phyloP scores from a whole-genome alignment of 2,888 invertebrate genomes.

The Chironomus riparius region DNA sequence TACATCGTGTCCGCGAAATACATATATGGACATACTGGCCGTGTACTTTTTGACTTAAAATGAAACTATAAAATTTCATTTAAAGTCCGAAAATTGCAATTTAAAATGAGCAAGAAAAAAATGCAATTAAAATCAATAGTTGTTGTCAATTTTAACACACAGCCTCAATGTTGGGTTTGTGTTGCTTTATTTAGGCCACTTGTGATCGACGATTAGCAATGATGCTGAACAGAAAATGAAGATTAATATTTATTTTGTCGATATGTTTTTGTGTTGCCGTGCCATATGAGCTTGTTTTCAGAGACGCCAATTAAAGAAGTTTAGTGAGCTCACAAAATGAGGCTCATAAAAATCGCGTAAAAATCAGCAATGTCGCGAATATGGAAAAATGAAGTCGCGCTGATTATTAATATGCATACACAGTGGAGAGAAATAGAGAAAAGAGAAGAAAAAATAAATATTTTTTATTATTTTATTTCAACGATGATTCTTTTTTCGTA shows the following conservation, averaged over 20 bases:
- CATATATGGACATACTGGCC: not conserved
- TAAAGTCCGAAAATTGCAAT: not conserved
- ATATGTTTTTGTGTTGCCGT: not conserved
- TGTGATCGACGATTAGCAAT: not conserved
- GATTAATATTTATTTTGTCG: not conserved
- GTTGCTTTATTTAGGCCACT: not conserved
- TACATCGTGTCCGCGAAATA: not conserved
- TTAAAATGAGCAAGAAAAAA: not conserved
- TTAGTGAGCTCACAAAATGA: not conserved
- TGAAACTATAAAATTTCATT: not conserved
- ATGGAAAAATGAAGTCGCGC: not conserved
- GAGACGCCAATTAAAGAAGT: constrained; percentile 7
- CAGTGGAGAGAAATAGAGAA: not conserved
- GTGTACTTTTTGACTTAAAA: not conserved
- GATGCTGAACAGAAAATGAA: not conserved
- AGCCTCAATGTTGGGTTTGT: no score
- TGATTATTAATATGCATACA: not conserved
- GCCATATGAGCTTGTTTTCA: not conserved
- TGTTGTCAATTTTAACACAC: not conserved
- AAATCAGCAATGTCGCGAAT: not conserved
- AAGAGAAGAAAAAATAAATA: not conserved
- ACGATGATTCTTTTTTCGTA: not conserved
- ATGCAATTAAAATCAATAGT: not conserved
- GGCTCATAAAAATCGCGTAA: constrained; percentile 9
- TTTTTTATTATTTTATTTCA: not conserved